Evolutionary conservation across 1,140 invertebrate species (phyloP), one percentile per base, ranked within the genome.

Genomic region (Drosophila suzukii): DNA sequence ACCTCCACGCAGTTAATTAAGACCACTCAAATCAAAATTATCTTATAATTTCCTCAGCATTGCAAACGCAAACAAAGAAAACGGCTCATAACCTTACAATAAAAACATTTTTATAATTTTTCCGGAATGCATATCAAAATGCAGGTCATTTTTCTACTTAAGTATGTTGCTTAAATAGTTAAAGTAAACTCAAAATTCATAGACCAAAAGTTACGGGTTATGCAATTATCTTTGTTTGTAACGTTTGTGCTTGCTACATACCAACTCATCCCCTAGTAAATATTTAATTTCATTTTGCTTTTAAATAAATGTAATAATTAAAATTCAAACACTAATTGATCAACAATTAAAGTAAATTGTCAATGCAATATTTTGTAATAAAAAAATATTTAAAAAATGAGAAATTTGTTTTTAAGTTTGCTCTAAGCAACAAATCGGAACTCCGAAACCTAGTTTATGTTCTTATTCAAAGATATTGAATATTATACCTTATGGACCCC

Each of bases 291-390:
- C 60, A 55, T 62, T 75, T 77, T 75, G 43, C 61, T 66, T 53
- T 62, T 65, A 59, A 41, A 62, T 76, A 54, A 82, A 62, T 86
- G 58, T 61, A 81, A 72, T 44, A 43, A 67, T 60, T 71, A 59
- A 85, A 75, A 62, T 71, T 67, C 24, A 67, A 81, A 62, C 60
- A 43, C 17, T 60, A 75, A 70, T 79, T 74, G 41, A 65, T 77
- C 43, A 60, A 86, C 50, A 75, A 75, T 58, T 86, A 75, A 75
- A 47, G 27, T 58, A 75, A 65, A 81, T 75, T 86, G 78, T 86
- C 82, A 82, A 86, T 82, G 82, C 82, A 86, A 86, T 85, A 85
- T 85, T 85, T 85, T 86, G 82, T 85, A 85, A 85, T 85, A 85
- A 85, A 85, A 85, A 81, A 47, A 81, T 75, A 71, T 32, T 27